Conservation (phyloP, 2,797 vertebrate species). For the Takifugu rubripes region DNA sequence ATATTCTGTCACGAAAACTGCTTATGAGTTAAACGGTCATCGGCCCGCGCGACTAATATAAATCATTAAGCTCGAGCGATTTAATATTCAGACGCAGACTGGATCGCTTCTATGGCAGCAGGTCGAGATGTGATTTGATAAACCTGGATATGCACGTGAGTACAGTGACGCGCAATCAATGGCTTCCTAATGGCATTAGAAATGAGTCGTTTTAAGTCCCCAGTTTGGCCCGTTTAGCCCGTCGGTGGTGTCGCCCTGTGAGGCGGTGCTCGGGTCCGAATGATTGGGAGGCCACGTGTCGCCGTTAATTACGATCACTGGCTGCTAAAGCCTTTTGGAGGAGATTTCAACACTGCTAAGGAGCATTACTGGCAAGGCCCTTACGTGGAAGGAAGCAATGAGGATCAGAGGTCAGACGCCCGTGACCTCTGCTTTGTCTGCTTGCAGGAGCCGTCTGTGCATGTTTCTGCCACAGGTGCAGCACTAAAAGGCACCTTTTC, state of each 20-base stretch:
- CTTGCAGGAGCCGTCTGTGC: no score
- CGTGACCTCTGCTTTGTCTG: no score
- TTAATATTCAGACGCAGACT: conserved; percentile 9
- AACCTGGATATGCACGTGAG: conserved; percentile 40
- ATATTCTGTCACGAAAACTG: conserved; percentile 23
- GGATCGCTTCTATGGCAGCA: conserved; percentile 34
- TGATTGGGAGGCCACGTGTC: conserved; percentile 65
- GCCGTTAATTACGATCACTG: conserved; percentile 76
- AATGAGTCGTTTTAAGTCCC: conserved; percentile 57
- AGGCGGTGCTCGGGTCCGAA: conserved; percentile 49
- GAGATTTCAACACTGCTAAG: conserved; percentile 75
- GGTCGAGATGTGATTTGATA: conserved; percentile 43
- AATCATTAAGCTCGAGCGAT: conserved; percentile 25
- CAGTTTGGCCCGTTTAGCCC: conserved; percentile 66
- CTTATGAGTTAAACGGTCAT: conserved; percentile 34
- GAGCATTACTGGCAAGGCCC: conserved; percentile 73
- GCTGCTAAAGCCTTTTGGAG: conserved; percentile 73
- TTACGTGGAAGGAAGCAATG: conserved; percentile 49
- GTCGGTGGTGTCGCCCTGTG: conserved; percentile 52
- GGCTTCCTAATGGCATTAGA: conserved; percentile 54
- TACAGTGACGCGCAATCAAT: conserved; percentile 37
- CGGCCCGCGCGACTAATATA: conserved; percentile 14
- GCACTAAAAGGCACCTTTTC: background rate
- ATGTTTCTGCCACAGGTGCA: background rate
- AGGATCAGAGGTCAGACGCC: no score